phyloP scores from a whole-genome alignment of 2,888 invertebrate genomes.

The Pyralis farinalis region DNA sequence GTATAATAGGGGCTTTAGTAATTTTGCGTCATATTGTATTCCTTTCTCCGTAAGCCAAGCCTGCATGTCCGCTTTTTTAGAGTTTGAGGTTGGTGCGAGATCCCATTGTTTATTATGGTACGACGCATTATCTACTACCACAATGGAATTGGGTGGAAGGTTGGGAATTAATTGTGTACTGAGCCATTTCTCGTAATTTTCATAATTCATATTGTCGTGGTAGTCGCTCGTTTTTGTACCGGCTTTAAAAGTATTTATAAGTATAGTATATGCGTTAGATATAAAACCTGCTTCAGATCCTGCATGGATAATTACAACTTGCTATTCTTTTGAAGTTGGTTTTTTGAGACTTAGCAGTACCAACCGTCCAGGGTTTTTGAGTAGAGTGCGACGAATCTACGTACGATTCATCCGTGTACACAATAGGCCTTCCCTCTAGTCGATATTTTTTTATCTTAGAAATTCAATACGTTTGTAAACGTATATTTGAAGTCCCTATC shows the following conservation, averaged over 20 bases:
- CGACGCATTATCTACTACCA: too few relatives aligned
- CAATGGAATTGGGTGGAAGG: too few relatives aligned
- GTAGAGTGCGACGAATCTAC: conserved; percentile 21
- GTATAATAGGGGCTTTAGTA: too few relatives aligned
- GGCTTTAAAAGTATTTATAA: neutral
- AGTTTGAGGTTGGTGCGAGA: too few relatives aligned
- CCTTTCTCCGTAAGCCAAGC: too few relatives aligned
- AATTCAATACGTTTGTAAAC: conserved; percentile 25
- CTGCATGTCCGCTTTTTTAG: too few relatives aligned
- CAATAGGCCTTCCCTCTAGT: conserved; percentile 19
- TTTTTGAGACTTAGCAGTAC: conserved; percentile 6
- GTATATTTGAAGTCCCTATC: conserved; percentile 14
- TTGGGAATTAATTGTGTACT: too few relatives aligned
- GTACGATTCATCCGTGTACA: conserved; percentile 25
- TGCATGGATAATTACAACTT: conserved; percentile 9
- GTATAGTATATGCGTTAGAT: conserved; percentile 4
- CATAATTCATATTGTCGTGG: too few relatives aligned
- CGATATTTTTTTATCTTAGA: conserved; percentile 19
- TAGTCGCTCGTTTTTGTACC: too few relatives aligned
- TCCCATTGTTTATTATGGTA: too few relatives aligned
- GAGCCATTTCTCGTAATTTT: too few relatives aligned
- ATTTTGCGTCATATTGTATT: too few relatives aligned
- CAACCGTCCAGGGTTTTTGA: conserved; percentile 17
- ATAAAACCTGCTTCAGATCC: conserved; percentile 5
- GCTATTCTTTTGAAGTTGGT: conserved; percentile 4